phyloP scores from a whole-genome alignment of 2,797 vertebrate species.

The Sebastiscus albofasciatus region DNA sequence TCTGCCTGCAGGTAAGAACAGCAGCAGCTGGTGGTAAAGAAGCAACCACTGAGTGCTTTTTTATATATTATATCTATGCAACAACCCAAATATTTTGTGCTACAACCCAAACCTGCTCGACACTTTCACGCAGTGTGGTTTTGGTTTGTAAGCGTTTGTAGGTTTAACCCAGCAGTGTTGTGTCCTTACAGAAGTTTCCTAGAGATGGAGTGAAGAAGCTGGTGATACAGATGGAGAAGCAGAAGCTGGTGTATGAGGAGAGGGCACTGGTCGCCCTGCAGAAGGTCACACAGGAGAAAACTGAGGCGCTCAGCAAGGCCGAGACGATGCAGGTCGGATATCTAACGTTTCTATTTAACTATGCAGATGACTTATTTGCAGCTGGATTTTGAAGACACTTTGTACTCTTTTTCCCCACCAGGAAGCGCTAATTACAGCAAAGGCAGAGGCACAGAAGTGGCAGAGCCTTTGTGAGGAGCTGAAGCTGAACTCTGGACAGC shows the following conservation, averaged over 20 bases:
- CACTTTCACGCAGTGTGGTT: neutral
- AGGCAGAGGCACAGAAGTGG: slow-evolving; percentile 85
- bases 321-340: slow-evolving; percentile 86
- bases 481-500: slow-evolving; percentile 74
- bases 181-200: slow-evolving; percentile 76
- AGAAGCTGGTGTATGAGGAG: slow-evolving; percentile 89
- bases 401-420: slow-evolving; percentile 52
- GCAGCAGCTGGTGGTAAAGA: slow-evolving; percentile 1
- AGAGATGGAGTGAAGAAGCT: slow-evolving; percentile 88
- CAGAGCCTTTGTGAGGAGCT: slow-evolving; percentile 82
- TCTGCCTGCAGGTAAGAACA: slow-evolving; percentile 89
- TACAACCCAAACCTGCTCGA: neutral
- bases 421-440: slow-evolving; percentile 81
- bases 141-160: neutral
- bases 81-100: neutral
- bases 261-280: slow-evolving; percentile 88
- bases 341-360: neutral
- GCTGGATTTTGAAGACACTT: neutral
- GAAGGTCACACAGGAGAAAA: slow-evolving; percentile 89
- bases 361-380: neutral
- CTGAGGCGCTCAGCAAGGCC: slow-evolving; percentile 83
- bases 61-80: neutral
- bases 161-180: slow-evolving; percentile 3
- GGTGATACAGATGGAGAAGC: slow-evolving; percentile 91
- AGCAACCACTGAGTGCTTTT: neutral